Percentiles rank a stretch among this genome's conserved stretches.
Conservation (phyloP, 1,140 invertebrate genomes). For the Heliconius himera region DNA sequence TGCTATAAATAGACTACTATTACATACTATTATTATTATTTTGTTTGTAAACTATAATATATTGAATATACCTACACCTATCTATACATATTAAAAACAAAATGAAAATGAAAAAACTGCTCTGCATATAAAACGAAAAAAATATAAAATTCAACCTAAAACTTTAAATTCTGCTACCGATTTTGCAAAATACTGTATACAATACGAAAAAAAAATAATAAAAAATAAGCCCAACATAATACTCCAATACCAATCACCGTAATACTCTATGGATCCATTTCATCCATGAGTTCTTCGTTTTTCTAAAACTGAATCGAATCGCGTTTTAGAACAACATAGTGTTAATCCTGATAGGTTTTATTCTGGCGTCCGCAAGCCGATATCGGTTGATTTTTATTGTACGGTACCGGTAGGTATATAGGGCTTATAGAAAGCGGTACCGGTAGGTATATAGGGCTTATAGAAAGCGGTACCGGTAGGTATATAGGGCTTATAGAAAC, state of each 20-base stretch:
- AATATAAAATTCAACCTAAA: not conserved
- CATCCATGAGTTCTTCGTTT: not conserved
- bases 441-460: no score
- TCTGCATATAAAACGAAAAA: not conserved
- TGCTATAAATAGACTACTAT: no score
- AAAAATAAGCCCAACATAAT: not conserved
- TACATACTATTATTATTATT: no score
- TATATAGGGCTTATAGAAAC: not conserved
- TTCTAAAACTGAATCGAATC: conserved; percentile 10
- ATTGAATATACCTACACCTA: no score
- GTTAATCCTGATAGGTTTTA: conserved; percentile 9
- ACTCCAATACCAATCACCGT: conserved; percentile 4
- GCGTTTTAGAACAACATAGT: conserved; percentile 11
- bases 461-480: not conserved
- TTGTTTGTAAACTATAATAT: no score
- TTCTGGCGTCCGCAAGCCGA: not conserved
- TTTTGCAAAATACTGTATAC: not conserved
- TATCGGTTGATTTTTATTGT: conserved; percentile 4
- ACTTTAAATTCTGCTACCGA: not conserved
- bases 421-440: not conserved
- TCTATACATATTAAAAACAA: no score
- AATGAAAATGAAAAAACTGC: no score
- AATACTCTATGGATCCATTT: conserved; percentile 9
- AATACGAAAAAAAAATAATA: not conserved
- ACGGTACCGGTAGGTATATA: not conserved